phyloP scores from a whole-genome alignment of 2,888 invertebrate genomes.

The Megamerina dolium region DNA sequence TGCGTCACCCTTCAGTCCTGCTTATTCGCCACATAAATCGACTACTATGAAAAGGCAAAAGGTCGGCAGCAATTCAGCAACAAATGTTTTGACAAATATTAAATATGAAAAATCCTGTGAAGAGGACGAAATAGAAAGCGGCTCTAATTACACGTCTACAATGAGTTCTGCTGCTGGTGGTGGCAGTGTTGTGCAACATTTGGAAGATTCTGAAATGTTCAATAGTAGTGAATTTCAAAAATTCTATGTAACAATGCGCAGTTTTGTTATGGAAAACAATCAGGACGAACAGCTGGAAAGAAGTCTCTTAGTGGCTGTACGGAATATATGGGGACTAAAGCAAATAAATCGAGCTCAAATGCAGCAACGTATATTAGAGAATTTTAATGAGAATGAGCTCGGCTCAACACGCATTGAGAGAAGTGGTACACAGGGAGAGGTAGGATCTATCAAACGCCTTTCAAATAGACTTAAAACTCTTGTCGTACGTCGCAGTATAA shows the following conservation, averaged over 20 bases:
- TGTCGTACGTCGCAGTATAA: constrained; percentile 26
- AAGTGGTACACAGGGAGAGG: constrained; percentile 9
- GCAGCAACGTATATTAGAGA: constrained; percentile 23
- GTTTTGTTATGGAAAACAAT: constrained; percentile 34
- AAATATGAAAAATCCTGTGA: no score
- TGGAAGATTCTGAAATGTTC: constrained; percentile 21
- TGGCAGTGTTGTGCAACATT: no score
- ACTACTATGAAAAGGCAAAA: constrained; percentile 33
- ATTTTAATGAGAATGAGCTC: constrained; percentile 14
- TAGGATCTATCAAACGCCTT: constrained; percentile 32
- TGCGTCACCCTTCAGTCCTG: constrained; percentile 40
- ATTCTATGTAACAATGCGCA: constrained; percentile 34
- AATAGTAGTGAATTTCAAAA: constrained; percentile 33
- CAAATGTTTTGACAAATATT: no score
- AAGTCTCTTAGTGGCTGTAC: constrained; percentile 32
- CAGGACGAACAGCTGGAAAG: constrained; percentile 32
- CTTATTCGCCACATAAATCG: constrained; percentile 38
- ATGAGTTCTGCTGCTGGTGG: background rate
- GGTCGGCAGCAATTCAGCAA: background rate
- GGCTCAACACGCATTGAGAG: constrained; percentile 18
- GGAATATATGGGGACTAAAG: constrained; percentile 40
- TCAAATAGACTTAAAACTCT: constrained; percentile 36
- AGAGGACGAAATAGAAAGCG: constrained; percentile 1
- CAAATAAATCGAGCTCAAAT: constrained; percentile 27
- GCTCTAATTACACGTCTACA: constrained; percentile 9